Evolutionary conservation across 2,797 vertebrate species (phyloP).

Genomic region (Esox lucius): DNA sequence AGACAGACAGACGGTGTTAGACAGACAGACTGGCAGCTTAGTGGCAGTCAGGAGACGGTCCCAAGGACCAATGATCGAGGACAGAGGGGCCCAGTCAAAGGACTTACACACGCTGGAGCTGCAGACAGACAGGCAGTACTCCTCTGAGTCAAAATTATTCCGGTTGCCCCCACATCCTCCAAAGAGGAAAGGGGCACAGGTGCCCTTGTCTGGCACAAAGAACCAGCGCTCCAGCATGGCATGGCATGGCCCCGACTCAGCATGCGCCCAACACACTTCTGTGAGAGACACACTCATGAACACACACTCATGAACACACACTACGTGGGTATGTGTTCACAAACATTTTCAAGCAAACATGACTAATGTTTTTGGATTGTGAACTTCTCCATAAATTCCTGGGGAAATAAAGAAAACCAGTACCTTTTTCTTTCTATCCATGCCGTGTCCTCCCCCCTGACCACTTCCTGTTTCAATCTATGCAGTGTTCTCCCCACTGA

Average conservation of each 20-base stretch:
- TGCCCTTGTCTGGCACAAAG: constrained; percentile 88
- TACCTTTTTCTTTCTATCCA: no score
- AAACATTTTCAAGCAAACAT: constrained; percentile 22
- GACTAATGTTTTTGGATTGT: no score
- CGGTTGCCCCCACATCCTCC: constrained; percentile 98
- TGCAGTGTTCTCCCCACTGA: no score
- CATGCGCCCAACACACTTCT: constrained; percentile 97
- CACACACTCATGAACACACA: constrained; percentile 27
- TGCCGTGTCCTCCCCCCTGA: no score
- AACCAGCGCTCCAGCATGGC: constrained; percentile 95
- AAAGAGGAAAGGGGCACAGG: constrained; percentile 95
- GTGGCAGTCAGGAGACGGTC: constrained; percentile 4
- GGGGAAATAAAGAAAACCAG: no score
- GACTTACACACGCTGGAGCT: constrained; percentile 96
- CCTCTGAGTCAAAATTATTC: constrained; percentile 99
- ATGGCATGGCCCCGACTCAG: constrained; percentile 89
- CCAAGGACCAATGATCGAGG: constrained; percentile 9
- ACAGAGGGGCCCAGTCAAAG: constrained; percentile 35
- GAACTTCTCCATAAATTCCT: no score
- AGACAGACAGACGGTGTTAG: constrained; percentile 4
- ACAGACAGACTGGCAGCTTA: constrained; percentile 9
- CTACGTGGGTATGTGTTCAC: constrained; percentile 23
- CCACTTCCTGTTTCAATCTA: no score
- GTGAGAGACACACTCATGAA: constrained; percentile 63
- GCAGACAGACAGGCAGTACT: constrained; percentile 97